Evolutionary conservation across 1,140 invertebrate genomes (phyloP).

Genomic region (Ceratina japonica): DNA sequence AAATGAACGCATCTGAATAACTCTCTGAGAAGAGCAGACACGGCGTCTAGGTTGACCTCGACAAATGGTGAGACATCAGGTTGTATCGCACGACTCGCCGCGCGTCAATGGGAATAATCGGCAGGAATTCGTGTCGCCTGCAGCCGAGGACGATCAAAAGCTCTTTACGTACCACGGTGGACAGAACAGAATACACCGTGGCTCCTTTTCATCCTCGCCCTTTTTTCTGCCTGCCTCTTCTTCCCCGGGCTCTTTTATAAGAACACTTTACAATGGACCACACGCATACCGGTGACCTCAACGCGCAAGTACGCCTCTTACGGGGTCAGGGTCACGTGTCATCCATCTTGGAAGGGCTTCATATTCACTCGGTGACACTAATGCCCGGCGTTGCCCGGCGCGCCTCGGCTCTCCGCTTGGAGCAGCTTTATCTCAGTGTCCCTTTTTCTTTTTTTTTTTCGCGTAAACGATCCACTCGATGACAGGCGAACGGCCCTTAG

Average conservation of each 20-base stretch:
- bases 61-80: background rate
- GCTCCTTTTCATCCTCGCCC: constrained; percentile 53
- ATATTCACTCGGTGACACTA: constrained; percentile 73
- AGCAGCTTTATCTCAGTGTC: constrained; percentile 44
- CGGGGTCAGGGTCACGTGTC: constrained; percentile 65
- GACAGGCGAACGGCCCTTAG: constrained; percentile 17
- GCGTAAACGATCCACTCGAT: background rate
- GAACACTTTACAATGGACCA: constrained; percentile 72
- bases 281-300: constrained; percentile 68
- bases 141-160: constrained; percentile 57
- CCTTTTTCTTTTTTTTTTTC: background rate
- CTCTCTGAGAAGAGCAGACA: too few species aligned
- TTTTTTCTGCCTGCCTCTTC: background rate
- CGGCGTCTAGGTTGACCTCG: too few species aligned
- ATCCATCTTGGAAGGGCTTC: constrained; percentile 72
- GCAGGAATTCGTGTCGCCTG: constrained; percentile 55
- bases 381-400: constrained; percentile 64
- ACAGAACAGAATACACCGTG: constrained; percentile 41
- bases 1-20: too few species aligned
- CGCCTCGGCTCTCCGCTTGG: constrained; percentile 27
- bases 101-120: constrained; percentile 49
- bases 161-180: constrained; percentile 57
- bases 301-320: constrained; percentile 56
- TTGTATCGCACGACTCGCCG: background rate
- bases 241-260: constrained; percentile 26